A percentile compares a stretch with the other conserved stretches of the same genome.
Conservation (phyloP, 2,797 vertebrate species). For the Enteromius radiatus region DNA sequence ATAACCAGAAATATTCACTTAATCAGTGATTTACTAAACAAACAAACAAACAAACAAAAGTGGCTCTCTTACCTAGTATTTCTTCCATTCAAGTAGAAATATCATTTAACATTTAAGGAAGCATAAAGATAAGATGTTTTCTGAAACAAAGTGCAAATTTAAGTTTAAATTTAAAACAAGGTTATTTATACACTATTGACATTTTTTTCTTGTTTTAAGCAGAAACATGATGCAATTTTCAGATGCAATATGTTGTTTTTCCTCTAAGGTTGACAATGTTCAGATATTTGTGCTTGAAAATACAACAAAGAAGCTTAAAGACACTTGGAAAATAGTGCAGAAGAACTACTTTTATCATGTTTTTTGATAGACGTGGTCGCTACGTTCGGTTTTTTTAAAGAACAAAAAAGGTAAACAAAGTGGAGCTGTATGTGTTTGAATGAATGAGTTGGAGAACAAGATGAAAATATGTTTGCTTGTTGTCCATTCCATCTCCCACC, state of each 20-base stretch:
- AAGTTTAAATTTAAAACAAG: background rate
- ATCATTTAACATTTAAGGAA: background rate
- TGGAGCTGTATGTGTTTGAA: conserved; percentile 1
- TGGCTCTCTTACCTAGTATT: background rate
- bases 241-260: background rate
- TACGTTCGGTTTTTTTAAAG: no score
- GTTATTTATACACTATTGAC: no score
- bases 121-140: background rate
- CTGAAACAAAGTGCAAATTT: background rate
- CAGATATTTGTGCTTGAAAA: background rate
- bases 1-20: background rate
- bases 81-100: background rate
- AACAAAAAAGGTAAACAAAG: background rate
- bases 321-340: background rate
- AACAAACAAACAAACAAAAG: background rate
- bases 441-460: background rate
- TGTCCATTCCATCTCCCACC: conserved; percentile 61
- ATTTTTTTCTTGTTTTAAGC: background rate
- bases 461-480: conserved; percentile 35
- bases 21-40: no score
- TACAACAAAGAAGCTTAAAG: background rate
- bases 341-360: background rate
- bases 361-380: background rate
- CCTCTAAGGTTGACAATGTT: background rate
- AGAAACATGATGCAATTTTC: background rate